Evolutionary conservation across 2,113 vertebrate species (phyloP), one percentile per base, ranked within the genome.

Genomic region (Lasiurus cinereus): DNA sequence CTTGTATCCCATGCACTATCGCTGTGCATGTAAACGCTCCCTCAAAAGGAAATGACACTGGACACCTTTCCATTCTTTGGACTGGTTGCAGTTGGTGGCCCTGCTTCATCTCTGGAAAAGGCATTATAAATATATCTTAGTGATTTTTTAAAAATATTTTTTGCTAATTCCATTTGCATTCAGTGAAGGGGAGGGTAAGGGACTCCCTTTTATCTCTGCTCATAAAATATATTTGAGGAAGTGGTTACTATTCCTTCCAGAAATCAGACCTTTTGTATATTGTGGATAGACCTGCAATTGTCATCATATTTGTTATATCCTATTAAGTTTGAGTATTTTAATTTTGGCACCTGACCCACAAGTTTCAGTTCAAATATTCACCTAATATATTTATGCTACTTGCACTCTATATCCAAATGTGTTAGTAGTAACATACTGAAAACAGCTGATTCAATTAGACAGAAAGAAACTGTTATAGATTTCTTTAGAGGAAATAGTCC

Each of bases 281-380:
- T 97, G 46, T 94, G 64, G 83, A 82, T 95, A 78, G 69, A 88
- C 54, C 88, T 96, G 56, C 86, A 48, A 85, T 33, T 94, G 92
- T 95, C 96, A 96, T 97, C 92, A 92, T 96, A 96, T 97, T 97
- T 97, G 76, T 52, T 88, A 29, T 62, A 16, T 43, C 78, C 96
- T 95, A 90, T 93, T 96, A 95, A 95, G 95, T 97, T 96, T 7
- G 2, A 97, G 96, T 67, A 83, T 90, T 80, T n/a, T 93, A 96
- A 94, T 96, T 70, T 89, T 72, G 5, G 74, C 78, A 83, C 27
- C 79, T 97, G 95, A 95, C 74, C 95, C 94, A 97, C 96, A 95
- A 88, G 74, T 91, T 97, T 97, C 95, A 85, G 90, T 95, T 97
- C 86, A 97, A 82, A 97, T 97, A 93, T 80, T 94, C 90, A 96